phyloP scores from a whole-genome alignment of 2,113 vertebrate genomes.

The Phaetusa simplex region DNA sequence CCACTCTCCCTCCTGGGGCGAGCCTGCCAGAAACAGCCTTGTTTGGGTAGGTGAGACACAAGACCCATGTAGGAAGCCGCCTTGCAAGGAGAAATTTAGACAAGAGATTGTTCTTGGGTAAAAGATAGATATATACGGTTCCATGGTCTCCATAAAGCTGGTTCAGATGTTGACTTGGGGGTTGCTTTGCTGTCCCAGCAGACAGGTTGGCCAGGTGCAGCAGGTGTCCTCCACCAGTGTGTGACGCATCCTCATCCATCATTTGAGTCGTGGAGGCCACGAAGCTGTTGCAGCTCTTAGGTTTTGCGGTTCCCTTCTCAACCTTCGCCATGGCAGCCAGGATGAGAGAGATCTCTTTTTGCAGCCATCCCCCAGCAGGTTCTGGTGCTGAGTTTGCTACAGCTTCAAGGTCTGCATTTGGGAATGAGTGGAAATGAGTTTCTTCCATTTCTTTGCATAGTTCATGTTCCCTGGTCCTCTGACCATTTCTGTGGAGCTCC shows the following conservation, averaged over 20 bases:
- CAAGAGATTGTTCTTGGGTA: background rate
- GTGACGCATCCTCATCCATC: background rate
- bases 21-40: background rate
- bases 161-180: background rate
- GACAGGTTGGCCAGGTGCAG: background rate
- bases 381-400: background rate
- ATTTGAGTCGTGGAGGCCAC: rapidly evolving
- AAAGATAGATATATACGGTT: background rate
- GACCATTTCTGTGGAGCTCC: background rate
- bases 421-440: background rate
- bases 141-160: background rate
- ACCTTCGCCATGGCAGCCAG: background rate
- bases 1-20: background rate
- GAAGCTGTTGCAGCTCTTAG: background rate
- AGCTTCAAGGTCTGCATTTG: background rate
- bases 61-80: background rate
- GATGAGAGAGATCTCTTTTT: background rate
- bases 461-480: background rate
- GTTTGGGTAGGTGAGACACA: background rate
- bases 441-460: background rate
- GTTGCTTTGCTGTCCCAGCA: background rate
- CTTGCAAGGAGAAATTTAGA: background rate
- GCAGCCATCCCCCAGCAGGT: background rate
- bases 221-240: background rate
- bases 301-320: background rate